These are phyloP conservation scores for Noctua comes DNA, from an alignment of 2,888 invertebrate species.

Conservation along the genomic window DNA sequence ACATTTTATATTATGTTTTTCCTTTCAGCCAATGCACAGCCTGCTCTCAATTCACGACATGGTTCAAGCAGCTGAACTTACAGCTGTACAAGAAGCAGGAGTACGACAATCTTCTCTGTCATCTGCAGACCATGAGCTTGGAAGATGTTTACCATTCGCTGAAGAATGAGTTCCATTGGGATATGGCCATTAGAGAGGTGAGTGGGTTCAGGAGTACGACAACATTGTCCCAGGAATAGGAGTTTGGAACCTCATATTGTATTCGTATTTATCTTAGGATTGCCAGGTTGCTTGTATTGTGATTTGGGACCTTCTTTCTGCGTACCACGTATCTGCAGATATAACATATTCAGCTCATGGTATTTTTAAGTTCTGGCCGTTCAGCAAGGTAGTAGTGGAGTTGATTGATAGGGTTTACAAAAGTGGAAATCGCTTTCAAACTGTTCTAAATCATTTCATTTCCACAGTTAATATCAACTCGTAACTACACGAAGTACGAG, in stretches of 20 bases:
- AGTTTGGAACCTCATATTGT: background rate
- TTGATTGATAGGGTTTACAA: background rate
- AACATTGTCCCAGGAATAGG: background rate
- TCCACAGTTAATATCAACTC: conserved; percentile 82
- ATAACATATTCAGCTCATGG: background rate
- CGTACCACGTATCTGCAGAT: background rate
- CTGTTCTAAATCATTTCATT: background rate
- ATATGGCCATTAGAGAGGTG: conserved; percentile 89
- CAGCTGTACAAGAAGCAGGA: conserved; percentile 89
- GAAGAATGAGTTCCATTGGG: conserved; percentile 90
- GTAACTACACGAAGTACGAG: conserved; percentile 87
- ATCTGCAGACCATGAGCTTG: conserved; percentile 80
- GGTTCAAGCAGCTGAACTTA: conserved; percentile 89
- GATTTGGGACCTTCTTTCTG: background rate
- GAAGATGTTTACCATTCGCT: conserved; percentile 82
- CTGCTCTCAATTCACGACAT: conserved; percentile 87
- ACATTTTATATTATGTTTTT: background rate
- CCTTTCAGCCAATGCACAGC: conserved; percentile 82
- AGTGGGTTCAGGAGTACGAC: background rate
- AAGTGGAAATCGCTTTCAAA: background rate
- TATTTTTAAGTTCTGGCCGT: background rate
- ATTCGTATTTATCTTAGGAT: background rate
- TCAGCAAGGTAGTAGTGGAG: background rate
- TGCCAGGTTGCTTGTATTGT: background rate
- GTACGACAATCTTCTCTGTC: conserved; percentile 88